Evolutionary conservation across 1,140 invertebrate genomes (phyloP).

Genomic region (Penaeus indicus): DNA sequence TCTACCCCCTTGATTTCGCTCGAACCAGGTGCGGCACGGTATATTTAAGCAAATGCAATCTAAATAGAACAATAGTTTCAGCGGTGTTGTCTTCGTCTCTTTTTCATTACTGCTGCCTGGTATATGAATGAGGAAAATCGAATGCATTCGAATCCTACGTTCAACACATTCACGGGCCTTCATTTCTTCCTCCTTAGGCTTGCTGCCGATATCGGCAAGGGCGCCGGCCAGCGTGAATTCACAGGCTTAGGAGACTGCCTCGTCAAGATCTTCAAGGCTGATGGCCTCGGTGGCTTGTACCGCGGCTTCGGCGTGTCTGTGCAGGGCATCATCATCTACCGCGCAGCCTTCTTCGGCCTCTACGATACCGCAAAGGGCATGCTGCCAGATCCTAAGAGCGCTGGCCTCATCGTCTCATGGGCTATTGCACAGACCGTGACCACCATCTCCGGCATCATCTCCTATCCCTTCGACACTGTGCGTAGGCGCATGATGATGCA

Average conservation of each 20-base stretch:
- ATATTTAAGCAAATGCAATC: no score
- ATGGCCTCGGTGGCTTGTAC: conserved; percentile 89
- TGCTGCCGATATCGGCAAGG: conserved; percentile 88
- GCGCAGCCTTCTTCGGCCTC: conserved; percentile 94
- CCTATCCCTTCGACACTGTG: conserved; percentile 95
- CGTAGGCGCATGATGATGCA: conserved; percentile 92
- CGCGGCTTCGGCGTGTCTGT: conserved; percentile 94
- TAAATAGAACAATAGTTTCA: conserved; percentile 52
- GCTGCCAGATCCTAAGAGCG: conserved; percentile 87
- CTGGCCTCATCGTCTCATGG: conserved; percentile 87
- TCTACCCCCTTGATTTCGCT: conserved; percentile 95
- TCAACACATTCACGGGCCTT: no score
- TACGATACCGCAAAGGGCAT: conserved; percentile 93
- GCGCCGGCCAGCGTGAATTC: conserved; percentile 85
- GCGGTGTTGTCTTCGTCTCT: no score
- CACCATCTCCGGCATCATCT: conserved; percentile 88
- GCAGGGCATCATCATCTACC: conserved; percentile 90
- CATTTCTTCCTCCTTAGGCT: conserved; percentile 72
- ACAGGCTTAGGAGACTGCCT: conserved; percentile 89
- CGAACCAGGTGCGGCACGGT: conserved; percentile 81
- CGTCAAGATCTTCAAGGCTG: conserved; percentile 87
- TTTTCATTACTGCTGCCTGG: no score
- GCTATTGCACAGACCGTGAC: conserved; percentile 89
- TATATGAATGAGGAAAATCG: no score
- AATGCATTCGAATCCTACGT: no score